Conservation (phyloP, 1,140 invertebrate genomes). For the Cydia fagiglandana region DNA sequence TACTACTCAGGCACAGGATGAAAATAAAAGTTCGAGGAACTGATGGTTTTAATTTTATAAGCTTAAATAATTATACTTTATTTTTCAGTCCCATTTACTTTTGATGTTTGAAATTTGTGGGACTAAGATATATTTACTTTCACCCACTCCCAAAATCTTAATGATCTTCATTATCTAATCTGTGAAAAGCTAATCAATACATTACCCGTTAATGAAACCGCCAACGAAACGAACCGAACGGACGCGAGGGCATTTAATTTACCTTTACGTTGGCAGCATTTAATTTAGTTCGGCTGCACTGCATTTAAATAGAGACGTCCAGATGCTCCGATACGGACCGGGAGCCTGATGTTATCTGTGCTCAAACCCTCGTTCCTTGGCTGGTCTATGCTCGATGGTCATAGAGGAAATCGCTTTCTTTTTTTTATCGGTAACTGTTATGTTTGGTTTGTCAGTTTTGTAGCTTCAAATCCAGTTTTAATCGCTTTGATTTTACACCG, state of each 20-base stretch:
- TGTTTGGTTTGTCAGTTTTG: background rate
- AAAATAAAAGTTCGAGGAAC: too few species aligned
- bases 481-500: background rate
- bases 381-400: slow-evolving; percentile 14
- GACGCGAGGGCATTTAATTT: slow-evolving; percentile 46
- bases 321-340: slow-evolving; percentile 59
- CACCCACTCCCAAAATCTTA: background rate
- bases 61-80: too few species aligned
- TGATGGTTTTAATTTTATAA: too few species aligned
- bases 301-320: slow-evolving; percentile 72
- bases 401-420: slow-evolving; percentile 20
- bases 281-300: slow-evolving; percentile 60
- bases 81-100: too few species aligned
- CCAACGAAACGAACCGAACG: slow-evolving; percentile 13
- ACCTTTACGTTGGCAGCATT: slow-evolving; percentile 51
- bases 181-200: background rate
- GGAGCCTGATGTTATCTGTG: slow-evolving; percentile 59
- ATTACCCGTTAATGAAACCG: slow-evolving; percentile 17
- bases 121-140: too few species aligned
- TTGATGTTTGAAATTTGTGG: too few species aligned
- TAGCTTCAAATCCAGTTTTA: background rate
- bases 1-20: too few species aligned
- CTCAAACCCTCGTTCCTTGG: slow-evolving; percentile 53
- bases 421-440: background rate
- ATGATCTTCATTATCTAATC: background rate